These are phyloP conservation scores for Pseudomyrmex flavicornis DNA, from an alignment of 1,140 invertebrate species.

Conservation along the genomic window DNA sequence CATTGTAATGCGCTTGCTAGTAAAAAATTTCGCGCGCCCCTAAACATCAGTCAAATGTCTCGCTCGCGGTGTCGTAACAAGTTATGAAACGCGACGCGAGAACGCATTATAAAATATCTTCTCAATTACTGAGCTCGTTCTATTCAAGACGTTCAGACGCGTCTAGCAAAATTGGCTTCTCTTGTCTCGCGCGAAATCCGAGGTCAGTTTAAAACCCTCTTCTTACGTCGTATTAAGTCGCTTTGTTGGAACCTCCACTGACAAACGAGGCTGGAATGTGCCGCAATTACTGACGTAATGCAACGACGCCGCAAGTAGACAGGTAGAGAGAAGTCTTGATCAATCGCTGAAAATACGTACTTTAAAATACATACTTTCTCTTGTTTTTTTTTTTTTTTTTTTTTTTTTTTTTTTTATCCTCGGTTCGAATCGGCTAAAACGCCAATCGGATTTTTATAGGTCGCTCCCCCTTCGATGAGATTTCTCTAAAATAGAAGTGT, in stretches of 20 bases:
- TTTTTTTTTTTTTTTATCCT: too few species aligned
- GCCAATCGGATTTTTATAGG: too few species aligned
- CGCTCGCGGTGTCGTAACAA: constrained; percentile 39
- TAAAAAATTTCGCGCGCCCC: constrained; percentile 16
- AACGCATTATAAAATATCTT: constrained; percentile 49
- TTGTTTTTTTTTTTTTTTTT: too few species aligned
- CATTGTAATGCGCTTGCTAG: too few species aligned
- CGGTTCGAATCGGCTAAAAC: too few species aligned
- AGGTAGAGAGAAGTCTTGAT: constrained; percentile 9
- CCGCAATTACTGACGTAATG: constrained; percentile 28
- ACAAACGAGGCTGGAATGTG: constrained; percentile 39
- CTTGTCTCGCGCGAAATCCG: constrained; percentile 47
- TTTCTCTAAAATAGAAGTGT: too few species aligned
- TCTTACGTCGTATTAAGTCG: constrained; percentile 27
- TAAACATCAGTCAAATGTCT: constrained; percentile 40
- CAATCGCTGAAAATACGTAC: not conserved
- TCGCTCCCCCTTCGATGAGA: too few species aligned
- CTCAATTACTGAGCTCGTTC: constrained; percentile 52
- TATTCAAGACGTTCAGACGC: constrained; percentile 48
- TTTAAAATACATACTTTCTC: not conserved
- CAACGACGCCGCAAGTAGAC: constrained; percentile 7
- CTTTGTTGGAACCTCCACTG: constrained; percentile 27
- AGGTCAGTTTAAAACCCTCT: constrained; percentile 41
- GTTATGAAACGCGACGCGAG: constrained; percentile 53
- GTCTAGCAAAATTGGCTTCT: constrained; percentile 55